A percentile compares a stretch with the other conserved stretches of the same genome.
Evolutionary conservation across 2,797 vertebrate species (phyloP).

Genomic region (Coranthus polyacanthus): DNA sequence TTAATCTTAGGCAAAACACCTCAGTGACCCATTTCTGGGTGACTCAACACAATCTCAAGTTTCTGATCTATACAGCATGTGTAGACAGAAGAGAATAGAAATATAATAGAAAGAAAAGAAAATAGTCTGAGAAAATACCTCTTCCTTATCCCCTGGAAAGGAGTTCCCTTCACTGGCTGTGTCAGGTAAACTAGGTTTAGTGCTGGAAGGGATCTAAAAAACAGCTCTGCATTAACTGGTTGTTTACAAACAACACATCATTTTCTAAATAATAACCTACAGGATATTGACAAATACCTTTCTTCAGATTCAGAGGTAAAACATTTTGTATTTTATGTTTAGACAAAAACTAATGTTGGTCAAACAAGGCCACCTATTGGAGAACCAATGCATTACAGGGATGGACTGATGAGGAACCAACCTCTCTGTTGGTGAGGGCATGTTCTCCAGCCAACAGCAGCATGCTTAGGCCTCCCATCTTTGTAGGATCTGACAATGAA

Average conservation of each 20-base stretch:
- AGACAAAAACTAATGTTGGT: constrained; percentile 21
- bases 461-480: constrained; percentile 99
- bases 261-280: no score
- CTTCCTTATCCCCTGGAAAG: constrained; percentile 66
- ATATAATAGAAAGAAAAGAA: background rate
- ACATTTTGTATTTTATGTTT: background rate
- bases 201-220: constrained; percentile 85
- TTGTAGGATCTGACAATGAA: constrained; percentile 90
- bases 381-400: constrained; percentile 20
- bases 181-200: constrained; percentile 75
- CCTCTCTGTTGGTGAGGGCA: constrained; percentile 95
- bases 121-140: constrained; percentile 63
- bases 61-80: background rate
- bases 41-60: background rate
- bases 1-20: background rate
- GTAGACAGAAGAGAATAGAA: no score
- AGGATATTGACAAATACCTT: no score
- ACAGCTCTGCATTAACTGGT: background rate
- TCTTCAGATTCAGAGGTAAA: no score
- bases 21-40: background rate
- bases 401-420: constrained; percentile 65
- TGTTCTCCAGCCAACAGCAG: constrained; percentile 97
- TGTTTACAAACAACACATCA: background rate
- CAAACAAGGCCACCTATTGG: constrained; percentile 23
- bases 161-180: constrained; percentile 69